Evolutionary conservation across 1,140 invertebrate species (phyloP).

Genomic region (Plodia interpunctella): DNA sequence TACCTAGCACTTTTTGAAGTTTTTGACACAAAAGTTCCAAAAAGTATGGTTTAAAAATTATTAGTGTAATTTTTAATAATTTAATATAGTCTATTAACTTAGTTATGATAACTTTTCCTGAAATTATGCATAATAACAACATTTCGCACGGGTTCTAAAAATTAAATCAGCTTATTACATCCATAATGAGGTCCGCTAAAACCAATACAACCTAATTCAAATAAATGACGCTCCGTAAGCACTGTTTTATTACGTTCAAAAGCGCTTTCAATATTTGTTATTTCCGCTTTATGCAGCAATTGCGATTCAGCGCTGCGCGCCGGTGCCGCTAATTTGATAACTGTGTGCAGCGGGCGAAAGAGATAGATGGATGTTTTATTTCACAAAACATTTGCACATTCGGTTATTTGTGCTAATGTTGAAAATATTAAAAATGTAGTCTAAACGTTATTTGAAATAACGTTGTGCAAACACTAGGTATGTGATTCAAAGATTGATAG

Average conservation of each 20-base stretch:
- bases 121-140: too few species aligned
- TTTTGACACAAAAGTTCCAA: too few species aligned
- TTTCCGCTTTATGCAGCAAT: constrained; percentile 4
- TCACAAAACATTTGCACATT: background rate
- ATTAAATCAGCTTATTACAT: too few species aligned
- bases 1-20: too few species aligned
- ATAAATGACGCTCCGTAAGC: background rate
- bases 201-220: background rate
- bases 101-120: too few species aligned
- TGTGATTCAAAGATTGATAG: too few species aligned
- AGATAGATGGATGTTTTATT: constrained; percentile 6
- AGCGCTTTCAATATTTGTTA: constrained; percentile 7
- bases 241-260: constrained; percentile 1
- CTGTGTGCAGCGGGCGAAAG: background rate
- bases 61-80: too few species aligned
- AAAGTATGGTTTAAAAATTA: too few species aligned
- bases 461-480: too few species aligned
- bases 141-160: too few species aligned
- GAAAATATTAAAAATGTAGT: background rate
- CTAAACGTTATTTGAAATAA: background rate
- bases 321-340: background rate
- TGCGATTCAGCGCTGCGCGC: background rate
- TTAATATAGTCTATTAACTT: too few species aligned
- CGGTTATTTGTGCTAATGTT: background rate
- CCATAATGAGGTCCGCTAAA: background rate